These are phyloP conservation scores for Bradynema listronoti DNA, from an alignment of 1,140 invertebrate species.

Conservation along the genomic window DNA sequence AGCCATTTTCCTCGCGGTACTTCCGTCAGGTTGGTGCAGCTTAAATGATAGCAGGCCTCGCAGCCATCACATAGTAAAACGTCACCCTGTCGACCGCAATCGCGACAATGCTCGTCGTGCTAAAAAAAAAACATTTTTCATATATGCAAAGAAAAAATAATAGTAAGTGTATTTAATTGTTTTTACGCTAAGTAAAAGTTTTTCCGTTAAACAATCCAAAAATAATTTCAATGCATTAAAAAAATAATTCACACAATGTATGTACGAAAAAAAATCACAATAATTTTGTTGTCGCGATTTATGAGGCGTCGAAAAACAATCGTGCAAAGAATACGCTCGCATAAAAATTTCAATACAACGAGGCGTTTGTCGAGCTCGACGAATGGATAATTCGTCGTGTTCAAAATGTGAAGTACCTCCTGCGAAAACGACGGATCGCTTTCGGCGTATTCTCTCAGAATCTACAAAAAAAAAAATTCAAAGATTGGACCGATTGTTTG, in stretches of 20 bases:
- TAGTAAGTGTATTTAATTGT: neutral
- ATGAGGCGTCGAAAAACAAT: constrained; percentile 22
- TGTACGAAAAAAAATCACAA: constrained; percentile 8
- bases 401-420: constrained; percentile 30
- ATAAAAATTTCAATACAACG: constrained; percentile 35
- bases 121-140: constrained; percentile 25
- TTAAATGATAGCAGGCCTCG: constrained; percentile 42
- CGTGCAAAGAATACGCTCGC: constrained; percentile 39
- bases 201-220: neutral
- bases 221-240: neutral
- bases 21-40: constrained; percentile 18
- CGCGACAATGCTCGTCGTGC: constrained; percentile 80
- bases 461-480: constrained; percentile 19
- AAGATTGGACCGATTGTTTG: constrained; percentile 23
- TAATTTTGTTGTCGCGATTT: constrained; percentile 26
- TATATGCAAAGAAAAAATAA: too few species aligned
- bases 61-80: constrained; percentile 39
- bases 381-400: constrained; percentile 36
- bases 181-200: constrained; percentile 2
- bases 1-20: constrained; percentile 29
- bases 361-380: constrained; percentile 33
- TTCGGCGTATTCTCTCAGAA: constrained; percentile 39
- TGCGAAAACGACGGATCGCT: constrained; percentile 26
- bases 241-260: constrained; percentile 2
- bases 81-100: constrained; percentile 68